Evolutionary conservation across 1,140 invertebrate species (phyloP), one percentile per base, ranked within the genome.

Genomic region (Panulirus ornatus): DNA sequence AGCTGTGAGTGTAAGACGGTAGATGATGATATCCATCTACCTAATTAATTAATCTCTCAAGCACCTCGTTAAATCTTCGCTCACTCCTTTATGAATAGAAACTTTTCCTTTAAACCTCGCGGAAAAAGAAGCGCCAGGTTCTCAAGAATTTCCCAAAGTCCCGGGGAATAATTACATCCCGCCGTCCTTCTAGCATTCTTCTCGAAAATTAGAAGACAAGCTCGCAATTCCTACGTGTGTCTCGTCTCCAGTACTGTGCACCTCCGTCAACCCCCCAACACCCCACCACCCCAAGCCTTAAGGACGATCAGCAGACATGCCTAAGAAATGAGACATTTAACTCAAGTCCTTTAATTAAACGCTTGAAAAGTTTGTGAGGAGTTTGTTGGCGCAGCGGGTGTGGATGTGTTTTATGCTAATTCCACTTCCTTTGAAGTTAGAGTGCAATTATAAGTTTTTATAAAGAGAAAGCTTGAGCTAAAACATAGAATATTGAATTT

Each of bases 331-430:
- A 71, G 36, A 84, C 63, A 70, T 84, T 84, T 84, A 71, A 66
- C 81, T 84, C 81, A 70, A 30, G 81, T 71, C 47, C 81, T 54
- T 70, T 84, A 84, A 84, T 84, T 84, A 84, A 84, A 84, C 63
- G 63, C 81, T 42, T 71, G 54, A 84, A 84, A 71, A 84, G 81
- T 84, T 84, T 71, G 81, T 66, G 40, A 66, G 81, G 63, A 84
- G 81, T 84, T 70, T 84, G 81, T 70, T 63, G 78, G 78, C 34
- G 47, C 51, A 81, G 78, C 78, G 78, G 78, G 78, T 81, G 78
- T 58, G 78, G 51, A 81, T 47, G 78, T 81, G 78, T 84, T 84
- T 84, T 84, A 70, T 84, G 54, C 81, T 84, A 66, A 70, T 71
- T 84, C 66, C 63, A 51, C 81, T 84, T 71, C 58, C 81, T 84